Conservation (phyloP, 2,797 vertebrate genomes). For the Malacoctenus gilli region DNA sequence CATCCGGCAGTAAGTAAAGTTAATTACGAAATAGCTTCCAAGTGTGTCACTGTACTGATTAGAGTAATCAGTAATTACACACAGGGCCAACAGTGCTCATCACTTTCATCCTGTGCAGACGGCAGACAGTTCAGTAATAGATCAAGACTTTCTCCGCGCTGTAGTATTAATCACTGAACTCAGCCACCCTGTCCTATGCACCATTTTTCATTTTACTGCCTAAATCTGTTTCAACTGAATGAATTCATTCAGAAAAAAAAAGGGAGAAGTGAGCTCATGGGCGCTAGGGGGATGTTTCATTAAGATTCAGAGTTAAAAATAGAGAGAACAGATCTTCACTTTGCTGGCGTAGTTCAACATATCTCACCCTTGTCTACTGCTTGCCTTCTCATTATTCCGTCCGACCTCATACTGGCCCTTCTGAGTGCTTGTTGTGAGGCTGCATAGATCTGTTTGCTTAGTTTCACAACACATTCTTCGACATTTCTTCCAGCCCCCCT, state of each 20-base stretch:
- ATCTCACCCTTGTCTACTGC: conserved; percentile 46
- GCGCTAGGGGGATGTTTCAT: conserved; percentile 64
- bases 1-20: conserved; percentile 17
- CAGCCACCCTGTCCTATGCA: conserved; percentile 47
- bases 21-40: conserved; percentile 22
- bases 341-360: conserved; percentile 55
- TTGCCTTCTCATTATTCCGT: conserved; percentile 40
- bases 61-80: conserved; percentile 45
- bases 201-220: conserved; percentile 57
- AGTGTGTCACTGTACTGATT: conserved; percentile 27
- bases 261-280: conserved; percentile 42
- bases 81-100: conserved; percentile 30
- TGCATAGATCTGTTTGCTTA: conserved; percentile 21
- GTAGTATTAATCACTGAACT: conserved; percentile 57
- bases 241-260: conserved; percentile 61
- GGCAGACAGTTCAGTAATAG: conserved; percentile 21
- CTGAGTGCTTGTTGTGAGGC: conserved; percentile 14
- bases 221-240: conserved; percentile 66
- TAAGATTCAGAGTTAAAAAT: conserved; percentile 78
- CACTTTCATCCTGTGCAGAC: conserved; percentile 29
- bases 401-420: conserved; percentile 9
- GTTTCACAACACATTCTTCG: conserved; percentile 20
- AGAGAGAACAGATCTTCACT: conserved; percentile 59
- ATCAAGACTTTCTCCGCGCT: conserved; percentile 25
- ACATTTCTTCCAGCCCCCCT: background rate